phyloP scores from a whole-genome alignment of 1,140 invertebrate genomes.

The Drosophila arawakana region DNA sequence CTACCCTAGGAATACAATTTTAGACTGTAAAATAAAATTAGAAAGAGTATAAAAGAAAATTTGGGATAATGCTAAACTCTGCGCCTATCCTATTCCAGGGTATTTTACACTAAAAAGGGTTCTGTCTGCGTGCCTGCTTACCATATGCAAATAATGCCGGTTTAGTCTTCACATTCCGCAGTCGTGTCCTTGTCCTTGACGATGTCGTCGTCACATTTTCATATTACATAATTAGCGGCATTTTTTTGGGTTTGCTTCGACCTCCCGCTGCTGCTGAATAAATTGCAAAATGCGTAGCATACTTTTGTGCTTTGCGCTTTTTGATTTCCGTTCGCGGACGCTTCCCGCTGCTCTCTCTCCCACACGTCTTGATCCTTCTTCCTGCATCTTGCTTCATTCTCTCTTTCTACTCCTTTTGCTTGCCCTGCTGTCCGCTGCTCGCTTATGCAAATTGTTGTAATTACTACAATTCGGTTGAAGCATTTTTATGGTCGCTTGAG shows the following conservation, averaged over 20 bases:
- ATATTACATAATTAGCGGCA: slow-evolving; percentile 80
- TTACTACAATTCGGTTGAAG: slow-evolving; percentile 81
- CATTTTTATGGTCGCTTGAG: slow-evolving; percentile 74
- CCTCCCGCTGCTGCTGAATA: slow-evolving; percentile 42
- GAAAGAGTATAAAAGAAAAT: no score
- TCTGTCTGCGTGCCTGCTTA: slow-evolving; percentile 46
- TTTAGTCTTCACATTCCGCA: slow-evolving; percentile 21
- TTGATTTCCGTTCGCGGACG: slow-evolving; percentile 66
- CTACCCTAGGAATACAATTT: not conserved
- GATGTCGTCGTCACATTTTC: slow-evolving; percentile 72
- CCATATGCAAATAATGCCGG: slow-evolving; percentile 77
- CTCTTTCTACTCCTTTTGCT: not conserved
- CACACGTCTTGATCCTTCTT: no score
- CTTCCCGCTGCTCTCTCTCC: not conserved
- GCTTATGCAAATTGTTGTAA: slow-evolving; percentile 81
- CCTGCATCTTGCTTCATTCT: no score
- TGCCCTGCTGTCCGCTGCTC: slow-evolving; percentile 1
- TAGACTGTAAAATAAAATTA: not conserved
- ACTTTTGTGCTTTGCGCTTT: slow-evolving; percentile 79
- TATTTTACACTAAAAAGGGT: slow-evolving; percentile 46
- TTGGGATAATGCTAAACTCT: no score
- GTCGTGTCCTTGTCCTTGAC: slow-evolving; percentile 42
- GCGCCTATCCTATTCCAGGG: not conserved
- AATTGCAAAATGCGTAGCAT: slow-evolving; percentile 80
- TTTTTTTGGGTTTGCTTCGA: slow-evolving; percentile 33